Evolutionary conservation across 1,140 invertebrate genomes (phyloP).

Genomic region (Pseudomyrmex concolor): DNA sequence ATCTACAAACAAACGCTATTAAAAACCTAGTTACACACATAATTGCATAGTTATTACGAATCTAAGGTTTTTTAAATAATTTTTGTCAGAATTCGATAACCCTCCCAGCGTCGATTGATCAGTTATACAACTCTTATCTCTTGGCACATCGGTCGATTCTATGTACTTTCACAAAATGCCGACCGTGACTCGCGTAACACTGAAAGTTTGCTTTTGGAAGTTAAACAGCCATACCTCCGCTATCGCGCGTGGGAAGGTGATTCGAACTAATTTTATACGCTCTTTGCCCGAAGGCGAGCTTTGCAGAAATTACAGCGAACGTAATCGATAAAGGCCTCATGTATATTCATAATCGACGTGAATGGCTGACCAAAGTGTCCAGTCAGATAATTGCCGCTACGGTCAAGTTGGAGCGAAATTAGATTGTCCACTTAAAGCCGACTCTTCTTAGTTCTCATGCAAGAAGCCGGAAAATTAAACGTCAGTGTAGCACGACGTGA

Average conservation of each 20-base stretch:
- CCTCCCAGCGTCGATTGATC: background rate
- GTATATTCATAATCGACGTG: conserved; percentile 54
- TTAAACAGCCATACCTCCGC: conserved; percentile 29
- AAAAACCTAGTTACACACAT: too few species aligned
- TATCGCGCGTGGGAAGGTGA: conserved; percentile 30
- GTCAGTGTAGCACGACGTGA: background rate
- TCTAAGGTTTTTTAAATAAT: background rate
- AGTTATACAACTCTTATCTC: conserved; percentile 11
- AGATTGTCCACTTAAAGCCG: conserved; percentile 16
- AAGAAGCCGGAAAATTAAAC: conserved; percentile 18
- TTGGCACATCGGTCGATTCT: background rate
- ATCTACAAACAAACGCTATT: background rate
- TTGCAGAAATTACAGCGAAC: conserved; percentile 28
- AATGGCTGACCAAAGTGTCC: conserved; percentile 53
- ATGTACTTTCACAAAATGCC: conserved; percentile 15
- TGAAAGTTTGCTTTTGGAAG: conserved; percentile 43
- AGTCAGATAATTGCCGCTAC: conserved; percentile 41
- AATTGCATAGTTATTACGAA: background rate
- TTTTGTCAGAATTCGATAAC: background rate
- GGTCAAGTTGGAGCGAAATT: conserved; percentile 19
- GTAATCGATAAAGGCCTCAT: conserved; percentile 56
- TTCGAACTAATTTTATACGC: conserved; percentile 57
- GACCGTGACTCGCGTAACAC: conserved; percentile 17
- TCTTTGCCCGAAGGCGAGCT: background rate
- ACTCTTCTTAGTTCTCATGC: conserved; percentile 3